Conservation (phyloP, 2,888 invertebrate species). For the Dermolepida albohirtum region DNA sequence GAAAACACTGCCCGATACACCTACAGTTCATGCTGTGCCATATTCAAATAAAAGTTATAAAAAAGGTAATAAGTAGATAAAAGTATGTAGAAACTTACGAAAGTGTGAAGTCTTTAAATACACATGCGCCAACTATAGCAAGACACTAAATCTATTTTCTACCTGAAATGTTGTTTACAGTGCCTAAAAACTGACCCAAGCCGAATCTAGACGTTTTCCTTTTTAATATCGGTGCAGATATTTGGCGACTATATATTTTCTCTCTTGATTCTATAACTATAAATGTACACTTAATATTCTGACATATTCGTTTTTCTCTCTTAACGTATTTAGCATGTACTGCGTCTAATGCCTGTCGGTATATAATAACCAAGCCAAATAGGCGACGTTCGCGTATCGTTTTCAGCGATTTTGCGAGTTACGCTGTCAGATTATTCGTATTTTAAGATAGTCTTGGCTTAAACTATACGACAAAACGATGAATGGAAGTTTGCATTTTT, state of each 20-base stretch:
- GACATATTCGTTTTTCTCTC: not conserved
- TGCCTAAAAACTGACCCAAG: slow-evolving; percentile 84
- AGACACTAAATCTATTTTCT: slow-evolving; percentile 66
- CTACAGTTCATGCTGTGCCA: slow-evolving; percentile 25
- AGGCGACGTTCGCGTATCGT: no score
- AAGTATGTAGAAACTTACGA: slow-evolving; percentile 25
- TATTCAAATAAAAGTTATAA: slow-evolving; percentile 17
- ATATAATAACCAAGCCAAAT: no score
- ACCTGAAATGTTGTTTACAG: slow-evolving; percentile 74
- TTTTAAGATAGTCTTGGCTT: no score
- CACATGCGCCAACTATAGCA: slow-evolving; percentile 63
- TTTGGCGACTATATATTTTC: slow-evolving; percentile 90
- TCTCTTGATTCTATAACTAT: slow-evolving; percentile 72
- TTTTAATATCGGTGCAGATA: slow-evolving; percentile 94
- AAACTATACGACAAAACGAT: no score
- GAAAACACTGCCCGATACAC: not conserved
- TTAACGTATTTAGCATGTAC: slow-evolving; percentile 5
- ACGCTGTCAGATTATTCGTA: no score
- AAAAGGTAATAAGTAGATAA: slow-evolving; percentile 12
- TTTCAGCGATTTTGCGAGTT: no score
- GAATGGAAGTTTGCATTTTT: no score
- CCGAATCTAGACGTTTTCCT: slow-evolving; percentile 93
- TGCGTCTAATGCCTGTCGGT: not conserved
- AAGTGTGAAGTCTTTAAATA: slow-evolving; percentile 41
- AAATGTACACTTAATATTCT: not conserved